A percentile compares a stretch with the other conserved stretches of the same genome.
Conservation (phyloP, 2,888 invertebrate genomes). For the Leucoptera coffeella region DNA sequence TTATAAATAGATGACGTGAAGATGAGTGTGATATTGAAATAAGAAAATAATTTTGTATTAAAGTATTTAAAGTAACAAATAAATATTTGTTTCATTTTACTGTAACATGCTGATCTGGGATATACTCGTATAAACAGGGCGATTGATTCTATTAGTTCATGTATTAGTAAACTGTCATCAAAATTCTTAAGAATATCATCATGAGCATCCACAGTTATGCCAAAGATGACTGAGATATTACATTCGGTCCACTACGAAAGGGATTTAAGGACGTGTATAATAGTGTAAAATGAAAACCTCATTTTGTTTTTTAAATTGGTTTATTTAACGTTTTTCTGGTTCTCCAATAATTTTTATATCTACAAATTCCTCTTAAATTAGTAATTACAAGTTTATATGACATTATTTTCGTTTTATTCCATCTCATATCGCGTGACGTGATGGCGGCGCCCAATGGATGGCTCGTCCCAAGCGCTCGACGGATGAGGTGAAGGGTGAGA, state of each 20-base stretch:
- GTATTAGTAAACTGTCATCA: too few relatives aligned
- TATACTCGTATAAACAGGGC: too few relatives aligned
- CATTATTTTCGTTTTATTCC: slow-evolving; percentile 50
- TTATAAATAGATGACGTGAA: slow-evolving; percentile 20
- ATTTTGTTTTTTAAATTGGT: slow-evolving; percentile 42
- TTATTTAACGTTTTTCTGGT: slow-evolving; percentile 52
- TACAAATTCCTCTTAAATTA: slow-evolving; percentile 41
- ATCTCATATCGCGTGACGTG: too few relatives aligned
- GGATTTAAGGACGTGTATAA: not conserved
- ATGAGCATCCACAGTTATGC: too few relatives aligned
- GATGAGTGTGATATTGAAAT: slow-evolving; percentile 51
- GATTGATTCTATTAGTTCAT: not conserved
- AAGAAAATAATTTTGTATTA: slow-evolving; percentile 45
- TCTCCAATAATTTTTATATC: slow-evolving; percentile 32
- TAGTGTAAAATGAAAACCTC: slow-evolving; percentile 21
- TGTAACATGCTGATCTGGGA: too few relatives aligned
- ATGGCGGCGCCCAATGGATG: too few relatives aligned
- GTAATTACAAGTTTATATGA: slow-evolving; percentile 52
- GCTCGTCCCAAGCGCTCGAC: too few relatives aligned
- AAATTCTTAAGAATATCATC: too few relatives aligned
- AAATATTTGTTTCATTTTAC: slow-evolving; percentile 2
- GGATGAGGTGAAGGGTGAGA: too few relatives aligned
- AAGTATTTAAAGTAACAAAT: slow-evolving; percentile 30
- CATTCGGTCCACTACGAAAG: too few relatives aligned
- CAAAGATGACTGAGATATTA: not conserved